A percentile compares a stretch with the other conserved stretches of the same genome.
Evolutionary conservation across 1,140 invertebrate genomes (phyloP).

Genomic region (Mizuhopecten yessoensis): DNA sequence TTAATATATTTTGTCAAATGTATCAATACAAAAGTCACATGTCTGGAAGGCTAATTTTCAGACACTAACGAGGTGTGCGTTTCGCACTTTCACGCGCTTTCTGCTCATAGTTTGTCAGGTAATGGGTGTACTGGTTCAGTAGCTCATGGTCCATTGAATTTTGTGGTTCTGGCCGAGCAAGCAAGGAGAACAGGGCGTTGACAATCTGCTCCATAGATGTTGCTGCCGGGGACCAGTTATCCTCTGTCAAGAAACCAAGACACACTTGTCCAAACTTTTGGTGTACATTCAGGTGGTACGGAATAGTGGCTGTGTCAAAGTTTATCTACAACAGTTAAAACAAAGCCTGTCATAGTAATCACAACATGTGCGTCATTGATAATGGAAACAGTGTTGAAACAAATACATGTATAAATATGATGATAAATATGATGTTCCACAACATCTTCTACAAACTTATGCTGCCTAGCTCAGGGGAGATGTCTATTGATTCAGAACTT

Average conservation of each 20-base stretch:
- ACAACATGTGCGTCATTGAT: too few relatives aligned
- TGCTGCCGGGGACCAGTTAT: background rate
- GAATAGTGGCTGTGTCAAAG: background rate
- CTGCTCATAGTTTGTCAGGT: background rate
- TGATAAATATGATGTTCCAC: too few relatives aligned
- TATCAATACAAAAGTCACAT: too few relatives aligned
- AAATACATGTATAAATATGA: too few relatives aligned
- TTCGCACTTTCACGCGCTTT: background rate
- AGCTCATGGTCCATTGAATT: constrained; percentile 21
- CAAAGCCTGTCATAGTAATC: background rate
- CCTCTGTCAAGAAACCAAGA: background rate
- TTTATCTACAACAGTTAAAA: background rate
- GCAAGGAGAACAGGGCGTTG: background rate
- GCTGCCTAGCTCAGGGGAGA: too few relatives aligned
- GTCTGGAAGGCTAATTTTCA: too few relatives aligned
- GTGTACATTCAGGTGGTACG: background rate
- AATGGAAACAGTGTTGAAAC: too few relatives aligned
- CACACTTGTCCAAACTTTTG: background rate
- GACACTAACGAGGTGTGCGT: too few relatives aligned
- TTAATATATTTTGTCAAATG: too few relatives aligned
- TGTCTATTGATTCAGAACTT: too few relatives aligned
- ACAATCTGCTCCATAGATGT: background rate
- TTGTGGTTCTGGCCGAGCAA: background rate
- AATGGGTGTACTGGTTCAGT: constrained; percentile 16
- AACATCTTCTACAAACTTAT: too few relatives aligned